Conservation (phyloP, 2,113 vertebrate species). For the Melanostigma gelatinosum region DNA sequence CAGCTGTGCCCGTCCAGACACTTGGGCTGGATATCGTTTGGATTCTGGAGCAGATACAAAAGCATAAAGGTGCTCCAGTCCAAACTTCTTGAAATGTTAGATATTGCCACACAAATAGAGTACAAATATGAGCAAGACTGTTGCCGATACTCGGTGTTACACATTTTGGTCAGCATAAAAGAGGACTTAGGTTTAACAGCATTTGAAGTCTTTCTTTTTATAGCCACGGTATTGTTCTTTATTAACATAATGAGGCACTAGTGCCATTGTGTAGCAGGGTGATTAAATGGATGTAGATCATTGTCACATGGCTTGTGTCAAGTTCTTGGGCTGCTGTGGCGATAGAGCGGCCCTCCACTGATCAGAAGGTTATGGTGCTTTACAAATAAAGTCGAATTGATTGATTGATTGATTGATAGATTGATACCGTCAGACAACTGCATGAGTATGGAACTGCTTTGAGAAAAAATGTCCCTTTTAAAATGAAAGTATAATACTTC, state of each 20-base stretch:
- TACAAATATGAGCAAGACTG: neutral
- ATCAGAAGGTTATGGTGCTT: too few species aligned
- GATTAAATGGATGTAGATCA: neutral
- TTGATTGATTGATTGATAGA: too few species aligned
- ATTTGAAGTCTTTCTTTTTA: neutral
- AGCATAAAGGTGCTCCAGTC: neutral
- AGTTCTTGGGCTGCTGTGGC: neutral
- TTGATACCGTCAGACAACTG: too few species aligned
- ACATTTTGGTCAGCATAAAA: neutral
- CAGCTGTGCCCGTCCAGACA: neutral
- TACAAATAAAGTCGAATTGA: too few species aligned
- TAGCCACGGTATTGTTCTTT: neutral
- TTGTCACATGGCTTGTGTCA: neutral
- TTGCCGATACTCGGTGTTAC: neutral
- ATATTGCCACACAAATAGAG: neutral
- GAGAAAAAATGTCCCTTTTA: neutral
- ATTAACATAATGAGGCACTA: neutral
- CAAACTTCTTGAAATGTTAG: too few species aligned
- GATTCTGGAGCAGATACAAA: neutral
- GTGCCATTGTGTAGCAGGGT: neutral
- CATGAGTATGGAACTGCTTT: too few species aligned
- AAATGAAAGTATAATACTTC: neutral
- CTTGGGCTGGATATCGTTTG: too few species aligned
- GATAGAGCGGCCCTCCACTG: neutral
- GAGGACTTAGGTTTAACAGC: too few species aligned